A percentile compares a stretch with the other conserved stretches of the same genome.
Evolutionary conservation across 2,113 vertebrate genomes (phyloP).

Genomic region (Mionectes macconnelli): DNA sequence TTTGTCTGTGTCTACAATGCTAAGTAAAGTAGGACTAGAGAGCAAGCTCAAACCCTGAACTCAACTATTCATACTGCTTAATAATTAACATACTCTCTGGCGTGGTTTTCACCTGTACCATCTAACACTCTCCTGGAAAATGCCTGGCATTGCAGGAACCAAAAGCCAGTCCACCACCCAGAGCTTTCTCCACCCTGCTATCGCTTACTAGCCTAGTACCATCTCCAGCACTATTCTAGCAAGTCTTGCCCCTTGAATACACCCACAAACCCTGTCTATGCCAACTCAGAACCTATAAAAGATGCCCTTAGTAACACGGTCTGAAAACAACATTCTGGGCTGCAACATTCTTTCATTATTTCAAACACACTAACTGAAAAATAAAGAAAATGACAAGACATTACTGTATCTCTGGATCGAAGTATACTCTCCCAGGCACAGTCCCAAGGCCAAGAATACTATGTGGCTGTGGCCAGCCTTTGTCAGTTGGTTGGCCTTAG

Average conservation of each 20-base stretch:
- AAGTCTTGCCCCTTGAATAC: neutral
- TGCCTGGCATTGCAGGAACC: neutral
- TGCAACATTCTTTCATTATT: neutral
- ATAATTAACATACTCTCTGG: neutral
- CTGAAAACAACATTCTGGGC: neutral
- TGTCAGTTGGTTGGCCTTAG: neutral
- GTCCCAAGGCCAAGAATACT: neutral
- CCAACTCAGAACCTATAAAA: neutral
- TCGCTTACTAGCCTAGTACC: neutral
- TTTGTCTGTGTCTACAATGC: neutral
- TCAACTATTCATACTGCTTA: neutral
- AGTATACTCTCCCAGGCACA: neutral
- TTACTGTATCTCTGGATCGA: neutral
- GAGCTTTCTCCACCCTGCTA: neutral
- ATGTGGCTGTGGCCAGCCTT: neutral
- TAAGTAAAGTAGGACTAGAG: neutral
- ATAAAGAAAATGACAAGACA: neutral
- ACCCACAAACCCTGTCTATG: neutral
- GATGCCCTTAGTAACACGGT: neutral
- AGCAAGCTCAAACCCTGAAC: neutral
- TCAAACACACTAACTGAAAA: neutral
- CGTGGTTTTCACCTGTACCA: neutral
- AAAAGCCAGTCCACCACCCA: neutral
- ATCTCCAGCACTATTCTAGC: neutral
- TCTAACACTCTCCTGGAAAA: neutral